Conservation (phyloP, 2,113 vertebrate species). For the Gyps fulvus region DNA sequence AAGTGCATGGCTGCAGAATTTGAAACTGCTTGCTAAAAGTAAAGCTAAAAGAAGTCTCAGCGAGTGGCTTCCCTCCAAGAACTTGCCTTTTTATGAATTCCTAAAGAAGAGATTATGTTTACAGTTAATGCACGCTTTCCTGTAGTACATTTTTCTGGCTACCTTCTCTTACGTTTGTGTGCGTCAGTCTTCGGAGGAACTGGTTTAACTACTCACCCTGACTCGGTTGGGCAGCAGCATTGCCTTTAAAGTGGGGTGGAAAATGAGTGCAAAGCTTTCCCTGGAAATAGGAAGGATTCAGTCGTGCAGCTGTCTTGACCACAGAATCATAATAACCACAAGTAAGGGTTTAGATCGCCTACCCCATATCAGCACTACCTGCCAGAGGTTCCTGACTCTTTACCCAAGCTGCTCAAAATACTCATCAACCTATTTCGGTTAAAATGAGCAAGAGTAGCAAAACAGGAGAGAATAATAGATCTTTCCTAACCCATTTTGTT, state of each 20-base stretch:
- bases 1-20: slow-evolving; percentile 26
- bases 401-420: not conserved
- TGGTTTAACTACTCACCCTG: not conserved
- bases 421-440: not conserved
- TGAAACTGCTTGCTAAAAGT: slow-evolving; percentile 32
- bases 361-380: not conserved
- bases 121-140: not conserved
- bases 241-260: not conserved
- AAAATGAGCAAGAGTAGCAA: not conserved
- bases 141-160: not conserved
- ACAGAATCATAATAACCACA: not conserved
- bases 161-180: not conserved
- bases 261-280: not conserved
- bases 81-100: slow-evolving; percentile 2
- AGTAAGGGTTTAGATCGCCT: not conserved
- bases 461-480: not conserved
- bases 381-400: not conserved
- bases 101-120: not conserved
- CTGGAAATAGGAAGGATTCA: not conserved
- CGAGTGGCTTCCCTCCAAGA: not conserved
- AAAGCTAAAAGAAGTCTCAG: slow-evolving; percentile 12
- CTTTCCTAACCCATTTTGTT: not conserved
- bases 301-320: not conserved
- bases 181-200: not conserved
- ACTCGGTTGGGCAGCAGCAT: not conserved